A percentile compares a stretch with the other conserved stretches of the same genome.
Evolutionary conservation across 2,797 vertebrate genomes (phyloP).

Genomic region (Tolypeutes matacus): DNA sequence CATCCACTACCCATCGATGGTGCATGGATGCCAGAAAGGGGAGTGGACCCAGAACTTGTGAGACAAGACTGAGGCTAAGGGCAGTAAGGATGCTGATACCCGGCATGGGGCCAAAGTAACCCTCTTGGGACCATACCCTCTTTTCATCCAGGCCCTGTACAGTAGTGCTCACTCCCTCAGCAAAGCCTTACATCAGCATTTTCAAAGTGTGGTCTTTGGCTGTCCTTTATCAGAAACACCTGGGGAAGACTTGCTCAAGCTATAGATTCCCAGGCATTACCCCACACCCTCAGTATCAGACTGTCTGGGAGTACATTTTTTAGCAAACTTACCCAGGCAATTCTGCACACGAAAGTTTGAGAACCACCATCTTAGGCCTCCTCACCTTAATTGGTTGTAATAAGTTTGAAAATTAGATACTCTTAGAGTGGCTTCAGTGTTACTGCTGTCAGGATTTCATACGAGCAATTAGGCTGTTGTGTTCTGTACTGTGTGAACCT

Average conservation of each 20-base stretch:
- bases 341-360: not conserved
- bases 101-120: not conserved
- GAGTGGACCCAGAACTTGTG: not conserved
- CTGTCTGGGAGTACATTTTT: not conserved
- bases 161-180: not conserved
- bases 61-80: not conserved
- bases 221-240: constrained; percentile 14
- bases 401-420: constrained; percentile 10
- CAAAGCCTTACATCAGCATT: constrained; percentile 36
- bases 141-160: not conserved
- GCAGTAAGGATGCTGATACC: not conserved
- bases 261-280: not conserved
- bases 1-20: not conserved
- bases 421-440: not conserved
- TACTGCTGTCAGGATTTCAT: constrained; percentile 11
- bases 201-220: not conserved
- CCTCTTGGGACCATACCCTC: not conserved
- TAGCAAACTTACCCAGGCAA: not conserved
- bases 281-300: not conserved
- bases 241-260: not conserved
- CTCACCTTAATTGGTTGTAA: not conserved
- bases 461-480: constrained; percentile 6
- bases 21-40: not conserved
- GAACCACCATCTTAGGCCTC: not conserved
- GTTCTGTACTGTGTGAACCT: not conserved